Conservation (phyloP, 2,888 invertebrate species). For the Pollenia angustigena region DNA sequence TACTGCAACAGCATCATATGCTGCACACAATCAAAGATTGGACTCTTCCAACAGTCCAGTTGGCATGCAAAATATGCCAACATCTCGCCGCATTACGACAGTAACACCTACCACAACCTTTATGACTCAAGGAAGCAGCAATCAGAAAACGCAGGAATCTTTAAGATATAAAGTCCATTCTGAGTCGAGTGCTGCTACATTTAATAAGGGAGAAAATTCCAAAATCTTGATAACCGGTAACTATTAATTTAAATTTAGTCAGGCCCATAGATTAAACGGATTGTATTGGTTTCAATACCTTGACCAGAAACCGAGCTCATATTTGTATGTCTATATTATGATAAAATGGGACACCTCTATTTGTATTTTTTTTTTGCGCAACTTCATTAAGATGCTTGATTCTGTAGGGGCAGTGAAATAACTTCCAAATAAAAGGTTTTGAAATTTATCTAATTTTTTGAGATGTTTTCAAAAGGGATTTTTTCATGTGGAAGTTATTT, state of each 20-base stretch:
- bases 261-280: too few relatives aligned
- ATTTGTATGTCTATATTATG: too few relatives aligned
- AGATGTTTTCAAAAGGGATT: too few relatives aligned
- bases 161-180: constrained; percentile 18
- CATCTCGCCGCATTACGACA: constrained; percentile 8
- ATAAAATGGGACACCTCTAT: too few relatives aligned
- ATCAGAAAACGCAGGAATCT: not conserved
- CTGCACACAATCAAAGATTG: constrained; percentile 36
- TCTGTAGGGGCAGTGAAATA: too few relatives aligned
- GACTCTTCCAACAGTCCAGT: constrained; percentile 7
- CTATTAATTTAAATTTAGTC: constrained; percentile 21
- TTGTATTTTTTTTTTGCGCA: too few relatives aligned
- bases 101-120: constrained; percentile 28
- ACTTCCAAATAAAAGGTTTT: too few relatives aligned
- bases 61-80: not conserved
- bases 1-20: constrained; percentile 26
- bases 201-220: constrained; percentile 66
- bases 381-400: too few relatives aligned
- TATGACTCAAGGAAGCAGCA: constrained; percentile 19
- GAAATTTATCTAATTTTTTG: too few relatives aligned
- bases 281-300: too few relatives aligned
- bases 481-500: too few relatives aligned
- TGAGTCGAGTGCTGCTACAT: constrained; percentile 34
- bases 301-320: too few relatives aligned
- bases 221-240: constrained; percentile 78